Percentiles rank a stretch among this genome's conserved stretches.
phyloP scores from a whole-genome alignment of 2,888 invertebrate species.

The Elegia similella region DNA sequence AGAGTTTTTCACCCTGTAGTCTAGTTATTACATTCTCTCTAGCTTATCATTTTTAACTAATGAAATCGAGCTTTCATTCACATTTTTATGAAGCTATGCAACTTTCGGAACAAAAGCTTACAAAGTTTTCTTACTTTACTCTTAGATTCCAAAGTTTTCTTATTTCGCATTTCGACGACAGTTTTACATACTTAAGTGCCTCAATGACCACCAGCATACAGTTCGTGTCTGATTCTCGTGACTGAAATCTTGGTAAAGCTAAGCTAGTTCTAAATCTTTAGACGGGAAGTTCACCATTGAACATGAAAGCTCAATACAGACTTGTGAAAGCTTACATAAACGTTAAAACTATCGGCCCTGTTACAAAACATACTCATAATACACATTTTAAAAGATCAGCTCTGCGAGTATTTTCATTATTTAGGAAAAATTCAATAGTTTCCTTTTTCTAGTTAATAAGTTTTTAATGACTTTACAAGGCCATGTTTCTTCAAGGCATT shows the following conservation, averaged over 20 bases:
- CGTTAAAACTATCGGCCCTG: not conserved
- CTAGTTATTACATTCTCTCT: not conserved
- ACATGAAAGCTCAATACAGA: not conserved
- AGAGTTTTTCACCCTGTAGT: no score
- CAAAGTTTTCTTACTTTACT: not conserved
- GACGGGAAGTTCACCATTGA: not conserved
- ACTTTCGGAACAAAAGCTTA: not conserved
- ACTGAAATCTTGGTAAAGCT: conserved; percentile 3
- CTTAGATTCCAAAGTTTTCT: not conserved
- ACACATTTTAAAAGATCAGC: not conserved
- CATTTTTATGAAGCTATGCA: no score
- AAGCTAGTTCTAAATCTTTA: not conserved
- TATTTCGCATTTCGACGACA: not conserved
- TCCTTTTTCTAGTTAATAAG: no score
- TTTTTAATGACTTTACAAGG: no score
- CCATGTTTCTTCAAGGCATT: no score
- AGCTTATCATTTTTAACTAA: not conserved
- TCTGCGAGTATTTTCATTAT: no score
- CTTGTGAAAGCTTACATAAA: not conserved
- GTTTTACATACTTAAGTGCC: not conserved
- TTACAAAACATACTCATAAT: not conserved
- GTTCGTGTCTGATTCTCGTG: conserved; percentile 6
- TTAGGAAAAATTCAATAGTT: no score
- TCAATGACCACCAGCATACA: not conserved
- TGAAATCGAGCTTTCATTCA: no score